Base-by-base conservation (phyloP, 2,113 vertebrate species). In the Cyanoliseus patagonus region DNA sequence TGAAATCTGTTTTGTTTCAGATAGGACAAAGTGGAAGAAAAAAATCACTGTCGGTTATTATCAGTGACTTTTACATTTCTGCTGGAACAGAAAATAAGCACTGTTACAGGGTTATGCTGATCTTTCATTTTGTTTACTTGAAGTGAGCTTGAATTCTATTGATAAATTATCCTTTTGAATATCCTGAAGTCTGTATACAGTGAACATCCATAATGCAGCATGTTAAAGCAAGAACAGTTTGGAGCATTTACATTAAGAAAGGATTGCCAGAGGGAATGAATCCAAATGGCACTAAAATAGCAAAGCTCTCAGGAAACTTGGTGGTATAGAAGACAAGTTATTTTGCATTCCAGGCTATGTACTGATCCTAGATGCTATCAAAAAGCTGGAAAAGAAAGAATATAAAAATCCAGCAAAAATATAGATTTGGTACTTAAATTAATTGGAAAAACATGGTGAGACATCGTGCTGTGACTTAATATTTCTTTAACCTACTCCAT, bases 241-340 rank as follows among this genome's bases (percentile, higher is more conserved):
- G 94, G 73, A 94, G 66, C 92, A 78, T 95, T 95, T 95, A 84
- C 61, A 49, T 52, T 88, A 80, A 88, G 83, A 91, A 93, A 81
- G 47, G n/a, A 31, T 93, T 95, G 92, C 92, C 94, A 96, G 86
- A 92, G 79, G 78, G 86, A 95, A 89, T 83, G 62, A 95, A 88
- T 84, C 87, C 84, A 97, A 97, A 88, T 95, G 84, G 77, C 77
- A 81, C 55, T 93, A 73, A 93, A 92, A 94, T 83, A 88, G 28
- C 52, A 96, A 94, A 95, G 89, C 57, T 88, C 1, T 68, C 94
- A 63, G 82, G 73, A 90, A 96, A 88, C 66, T 72, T 95, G 86
- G 85, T 73, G 88, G 25, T 91, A 79, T 68, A 93, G 73, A 92
- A 96, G 67, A 63, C 24, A 84, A 94, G 47, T 83, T 94, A 94